phyloP scores from a whole-genome alignment of 92 coral and sea anemone species.

The Epizoanthus fatuus region DNA sequence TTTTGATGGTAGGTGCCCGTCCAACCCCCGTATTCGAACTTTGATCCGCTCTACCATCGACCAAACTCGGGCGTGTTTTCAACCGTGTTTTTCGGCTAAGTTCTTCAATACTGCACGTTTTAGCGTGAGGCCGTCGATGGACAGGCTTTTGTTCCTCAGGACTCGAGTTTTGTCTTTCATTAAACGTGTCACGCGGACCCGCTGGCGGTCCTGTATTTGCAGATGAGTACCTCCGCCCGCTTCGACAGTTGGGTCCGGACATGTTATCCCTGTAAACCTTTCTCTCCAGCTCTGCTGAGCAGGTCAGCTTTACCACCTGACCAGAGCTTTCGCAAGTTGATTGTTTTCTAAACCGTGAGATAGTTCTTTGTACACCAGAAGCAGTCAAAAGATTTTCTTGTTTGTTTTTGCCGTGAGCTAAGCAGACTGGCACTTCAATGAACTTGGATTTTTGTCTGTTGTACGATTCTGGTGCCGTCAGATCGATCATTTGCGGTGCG shows the following conservation, averaged over 20 bases:
- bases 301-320: conserved; percentile 10
- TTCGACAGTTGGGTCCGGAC: neutral
- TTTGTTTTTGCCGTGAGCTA: neutral
- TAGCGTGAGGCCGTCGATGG: neutral
- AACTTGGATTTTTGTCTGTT: conserved; percentile 7
- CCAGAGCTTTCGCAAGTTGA: neutral
- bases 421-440: conserved; percentile 14
- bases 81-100: neutral
- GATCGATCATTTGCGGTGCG: neutral
- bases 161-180: neutral
- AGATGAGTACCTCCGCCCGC: neutral
- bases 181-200: neutral
- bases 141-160: neutral
- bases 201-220: neutral
- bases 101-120: neutral
- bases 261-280: neutral
- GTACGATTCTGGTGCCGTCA: conserved; percentile 4
- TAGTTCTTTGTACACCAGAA: conserved; percentile 21
- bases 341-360: neutral
- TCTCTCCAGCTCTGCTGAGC: neutral
- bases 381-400: conserved; percentile 23
- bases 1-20: neutral
- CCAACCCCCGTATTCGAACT: neutral
- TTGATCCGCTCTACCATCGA: neutral
- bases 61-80: neutral